These are phyloP conservation scores for Galeopsomyia nigrocyanea DNA, from an alignment of 2,888 invertebrate genomes.

Conservation along the genomic window DNA sequence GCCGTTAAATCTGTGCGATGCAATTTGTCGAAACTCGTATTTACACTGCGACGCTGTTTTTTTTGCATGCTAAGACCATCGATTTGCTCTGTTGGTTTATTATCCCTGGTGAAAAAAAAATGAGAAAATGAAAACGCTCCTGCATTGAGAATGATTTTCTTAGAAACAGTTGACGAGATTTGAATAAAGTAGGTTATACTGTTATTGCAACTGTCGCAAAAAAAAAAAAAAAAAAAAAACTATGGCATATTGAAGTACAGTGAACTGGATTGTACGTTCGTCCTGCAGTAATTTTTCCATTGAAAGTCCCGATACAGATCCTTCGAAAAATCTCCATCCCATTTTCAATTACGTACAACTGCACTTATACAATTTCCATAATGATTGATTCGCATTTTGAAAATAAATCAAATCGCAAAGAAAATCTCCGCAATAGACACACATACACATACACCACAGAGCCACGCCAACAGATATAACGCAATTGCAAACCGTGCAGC, in stretches of 20 bases:
- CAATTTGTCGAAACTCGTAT: constrained; percentile 17
- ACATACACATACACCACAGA: not conserved
- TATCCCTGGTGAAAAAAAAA: constrained; percentile 1
- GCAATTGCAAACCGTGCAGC: constrained; percentile 24
- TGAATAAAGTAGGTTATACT: constrained; percentile 9
- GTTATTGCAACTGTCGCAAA: constrained; percentile 13
- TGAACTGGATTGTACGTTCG: too few species aligned
- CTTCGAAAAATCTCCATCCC: too few species aligned
- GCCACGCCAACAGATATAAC: constrained; percentile 11
- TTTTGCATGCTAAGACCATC: not conserved
- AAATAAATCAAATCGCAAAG: not conserved
- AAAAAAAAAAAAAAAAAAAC: constrained; percentile 17
- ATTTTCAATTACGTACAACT: too few species aligned
- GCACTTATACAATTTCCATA: constrained; percentile 7
- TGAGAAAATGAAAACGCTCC: not conserved
- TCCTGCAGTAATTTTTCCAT: too few species aligned
- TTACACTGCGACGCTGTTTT: not conserved
- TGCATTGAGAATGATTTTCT: constrained; percentile 9
- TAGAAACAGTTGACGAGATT: constrained; percentile 3
- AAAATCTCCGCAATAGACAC: not conserved
- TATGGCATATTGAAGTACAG: not conserved
- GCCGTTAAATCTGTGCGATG: constrained; percentile 29
- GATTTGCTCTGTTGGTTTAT: constrained; percentile 3
- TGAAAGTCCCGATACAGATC: too few species aligned
- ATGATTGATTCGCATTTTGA: not conserved